Base-by-base conservation (phyloP, 2,113 vertebrate genomes). In the Acanthisitta chloris region DNA sequence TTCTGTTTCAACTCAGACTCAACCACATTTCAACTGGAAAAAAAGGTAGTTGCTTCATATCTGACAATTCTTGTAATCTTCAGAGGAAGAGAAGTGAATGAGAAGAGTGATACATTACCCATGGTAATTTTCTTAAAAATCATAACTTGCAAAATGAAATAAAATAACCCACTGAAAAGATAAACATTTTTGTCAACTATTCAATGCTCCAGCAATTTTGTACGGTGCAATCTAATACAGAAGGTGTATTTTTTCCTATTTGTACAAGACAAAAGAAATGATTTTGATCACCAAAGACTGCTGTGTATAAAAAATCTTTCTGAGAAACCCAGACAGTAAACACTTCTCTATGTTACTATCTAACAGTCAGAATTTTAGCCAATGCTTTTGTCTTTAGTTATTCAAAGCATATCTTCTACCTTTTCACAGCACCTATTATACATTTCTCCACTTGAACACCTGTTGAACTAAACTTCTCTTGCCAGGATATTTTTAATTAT, bases 401-500 rank as follows among this genome's bases (percentile, higher is more conserved):
- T 96, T 97, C 82, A 95, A 93, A 90, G 90, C 51, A 65, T 96
- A 71, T 36, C 85, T 77, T 91, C 88, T 42, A 80, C 90, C 95
- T 97, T 97, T 96, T 95, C 77, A 97, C 81, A 95, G 86, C 33
- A 90, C 42, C 91, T 95, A 96, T 86, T 94, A 88, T 86, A 93
- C 29, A 81, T 94, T 97, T 97, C 91, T 96, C 76, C 89, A 95
- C 90, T 92, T 96, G 96, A 98, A 98, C 97, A 98, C 97, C 96
- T 98, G 98, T 94, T 97, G 95, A 97, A 96, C 84, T 83, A 74
- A 97, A 96, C 92, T 95, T 85, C 92, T 91, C 94, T 86, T 97
- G 96, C 96, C 97, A 98, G 96, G 92, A 96, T 97, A 95, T 95
- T 96, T 91, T 94, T 70, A 98, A 98, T 98, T 97, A 98, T 97